These are phyloP conservation scores for Nymphalis urticae DNA, from an alignment of 2,888 invertebrate species.

Conservation along the genomic window DNA sequence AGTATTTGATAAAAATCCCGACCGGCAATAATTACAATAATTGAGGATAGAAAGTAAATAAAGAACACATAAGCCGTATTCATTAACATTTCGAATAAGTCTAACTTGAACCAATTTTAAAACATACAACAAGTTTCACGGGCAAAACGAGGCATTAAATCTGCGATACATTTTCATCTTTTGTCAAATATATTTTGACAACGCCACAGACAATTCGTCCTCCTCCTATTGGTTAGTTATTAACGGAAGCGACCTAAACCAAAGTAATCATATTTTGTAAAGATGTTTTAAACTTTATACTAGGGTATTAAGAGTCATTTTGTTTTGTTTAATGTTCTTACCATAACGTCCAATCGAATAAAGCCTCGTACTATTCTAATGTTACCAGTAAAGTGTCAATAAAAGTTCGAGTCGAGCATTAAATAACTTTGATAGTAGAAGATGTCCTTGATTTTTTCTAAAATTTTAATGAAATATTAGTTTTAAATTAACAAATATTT, in stretches of 20 bases:
- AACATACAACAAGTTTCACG: conserved; percentile 48
- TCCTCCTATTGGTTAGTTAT: conserved; percentile 56
- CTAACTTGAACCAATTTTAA: conserved; percentile 58
- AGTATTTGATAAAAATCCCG: conserved; percentile 97
- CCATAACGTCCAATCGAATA: conserved; percentile 47
- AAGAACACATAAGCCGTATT: conserved; percentile 64
- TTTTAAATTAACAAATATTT: too few species aligned
- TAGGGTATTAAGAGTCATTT: conserved; percentile 19
- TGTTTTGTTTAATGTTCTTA: conserved; percentile 9
- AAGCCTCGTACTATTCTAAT: conserved; percentile 48
- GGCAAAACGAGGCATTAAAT: conserved; percentile 42
- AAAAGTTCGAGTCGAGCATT: background rate
- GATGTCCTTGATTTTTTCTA: background rate
- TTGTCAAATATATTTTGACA: conserved; percentile 52
- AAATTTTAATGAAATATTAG: too few species aligned
- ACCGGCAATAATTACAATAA: conserved; percentile 81
- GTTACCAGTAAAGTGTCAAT: conserved; percentile 6
- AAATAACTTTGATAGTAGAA: background rate
- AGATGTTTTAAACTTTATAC: conserved; percentile 24
- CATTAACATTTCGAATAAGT: conserved; percentile 62
- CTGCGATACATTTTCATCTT: conserved; percentile 58
- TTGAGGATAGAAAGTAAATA: conserved; percentile 64
- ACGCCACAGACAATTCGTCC: conserved; percentile 69
- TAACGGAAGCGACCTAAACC: conserved; percentile 29
- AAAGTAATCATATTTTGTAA: conserved; percentile 23